Percentiles rank a stretch among this genome's conserved stretches.
Evolutionary conservation across 2,797 vertebrate species (phyloP).

Genomic region (Typhlichthys subterraneus): DNA sequence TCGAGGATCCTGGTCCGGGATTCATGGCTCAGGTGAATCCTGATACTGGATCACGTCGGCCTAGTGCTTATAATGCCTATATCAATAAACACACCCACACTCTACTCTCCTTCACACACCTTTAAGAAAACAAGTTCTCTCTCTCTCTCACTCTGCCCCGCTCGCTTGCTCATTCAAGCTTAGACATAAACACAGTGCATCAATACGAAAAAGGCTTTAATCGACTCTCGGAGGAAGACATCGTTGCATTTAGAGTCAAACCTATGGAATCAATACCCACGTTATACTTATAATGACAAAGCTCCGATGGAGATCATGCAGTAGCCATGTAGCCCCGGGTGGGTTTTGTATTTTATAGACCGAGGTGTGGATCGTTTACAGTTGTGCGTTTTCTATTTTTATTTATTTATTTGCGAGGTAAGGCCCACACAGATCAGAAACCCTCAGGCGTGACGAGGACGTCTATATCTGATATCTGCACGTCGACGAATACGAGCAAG

Average conservation of each 20-base stretch:
- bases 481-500: too few species aligned
- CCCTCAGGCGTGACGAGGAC: constrained; percentile 26
- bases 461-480: not conserved
- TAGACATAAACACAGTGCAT: constrained; percentile 37
- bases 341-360: constrained; percentile 52
- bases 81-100: constrained; percentile 53
- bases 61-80: constrained; percentile 58
- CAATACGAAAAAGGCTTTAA: constrained; percentile 77
- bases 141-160: not conserved
- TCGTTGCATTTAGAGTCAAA: constrained; percentile 81
- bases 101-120: constrained; percentile 23
- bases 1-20: constrained; percentile 34
- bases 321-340: constrained; percentile 53
- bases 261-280: constrained; percentile 79
- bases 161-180: not conserved
- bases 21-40: constrained; percentile 58
- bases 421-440: constrained; percentile 57
- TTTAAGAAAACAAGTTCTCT: not conserved
- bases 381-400: constrained; percentile 44
- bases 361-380: constrained; percentile 48
- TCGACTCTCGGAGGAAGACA: constrained; percentile 78
- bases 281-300: constrained; percentile 79
- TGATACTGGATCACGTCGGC: constrained; percentile 58
- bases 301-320: constrained; percentile 56
- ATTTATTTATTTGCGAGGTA: constrained; percentile 31